Evolutionary conservation across 2,113 vertebrate genomes (phyloP).

Genomic region (Halichoerus grypus): DNA sequence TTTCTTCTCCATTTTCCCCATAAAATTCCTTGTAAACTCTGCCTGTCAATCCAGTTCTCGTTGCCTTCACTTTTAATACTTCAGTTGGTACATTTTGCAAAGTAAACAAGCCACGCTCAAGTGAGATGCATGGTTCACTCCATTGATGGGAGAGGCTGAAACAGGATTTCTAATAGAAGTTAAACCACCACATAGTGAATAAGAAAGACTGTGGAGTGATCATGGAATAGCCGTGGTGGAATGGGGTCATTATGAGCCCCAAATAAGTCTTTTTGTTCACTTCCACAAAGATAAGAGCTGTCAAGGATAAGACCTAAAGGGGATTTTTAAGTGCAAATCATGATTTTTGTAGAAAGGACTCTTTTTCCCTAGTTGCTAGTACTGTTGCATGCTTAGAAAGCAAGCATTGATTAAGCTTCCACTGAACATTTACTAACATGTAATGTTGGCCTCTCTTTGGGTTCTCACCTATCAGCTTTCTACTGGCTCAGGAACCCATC

Average conservation of each 20-base stretch:
- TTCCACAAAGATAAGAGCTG: slow-evolving; percentile 72
- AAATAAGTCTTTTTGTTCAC: slow-evolving; percentile 13
- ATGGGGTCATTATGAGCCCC: not conserved
- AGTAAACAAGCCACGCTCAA: slow-evolving; percentile 49
- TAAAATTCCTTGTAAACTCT: slow-evolving; percentile 66
- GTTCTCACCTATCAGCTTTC: not conserved
- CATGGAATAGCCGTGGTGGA: not conserved
- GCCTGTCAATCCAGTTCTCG: slow-evolving; percentile 61
- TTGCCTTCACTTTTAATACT: slow-evolving; percentile 75
- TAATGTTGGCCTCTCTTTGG: not conserved
- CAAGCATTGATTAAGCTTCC: not conserved
- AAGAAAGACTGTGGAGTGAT: not conserved
- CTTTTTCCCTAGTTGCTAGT: not conserved
- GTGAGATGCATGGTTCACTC: not conserved
- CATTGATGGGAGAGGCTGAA: not conserved
- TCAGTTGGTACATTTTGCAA: slow-evolving; percentile 55
- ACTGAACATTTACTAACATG: not conserved
- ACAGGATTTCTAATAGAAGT: not conserved
- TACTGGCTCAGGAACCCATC: not conserved
- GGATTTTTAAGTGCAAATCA: slow-evolving; percentile 69
- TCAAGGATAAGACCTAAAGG: slow-evolving; percentile 61
- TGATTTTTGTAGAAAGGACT: slow-evolving; percentile 39
- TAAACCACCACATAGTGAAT: no score
- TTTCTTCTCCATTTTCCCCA: slow-evolving; percentile 68
- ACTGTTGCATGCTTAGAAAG: not conserved